A percentile compares a stretch with the other conserved stretches of the same genome.
phyloP scores from a whole-genome alignment of 2,113 vertebrate genomes.

The Puffinus mauretanicus region DNA sequence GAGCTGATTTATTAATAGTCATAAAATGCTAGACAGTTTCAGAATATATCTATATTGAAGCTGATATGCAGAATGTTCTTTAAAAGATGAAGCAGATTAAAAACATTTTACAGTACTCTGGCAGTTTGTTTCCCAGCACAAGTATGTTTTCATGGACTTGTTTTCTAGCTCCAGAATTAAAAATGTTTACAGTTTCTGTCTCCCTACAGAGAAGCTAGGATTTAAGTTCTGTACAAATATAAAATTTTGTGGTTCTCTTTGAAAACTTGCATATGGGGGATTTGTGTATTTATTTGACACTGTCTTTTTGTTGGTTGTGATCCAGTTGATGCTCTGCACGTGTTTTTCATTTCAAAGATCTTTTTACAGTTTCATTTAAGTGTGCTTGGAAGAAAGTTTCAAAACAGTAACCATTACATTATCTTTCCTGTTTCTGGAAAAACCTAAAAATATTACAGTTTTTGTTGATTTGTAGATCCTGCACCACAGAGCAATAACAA shows the following conservation, averaged over 20 bases:
- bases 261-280: background rate
- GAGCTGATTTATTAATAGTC: background rate
- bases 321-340: background rate
- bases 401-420: background rate
- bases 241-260: background rate
- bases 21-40: background rate
- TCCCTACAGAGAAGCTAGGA: background rate
- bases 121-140: background rate
- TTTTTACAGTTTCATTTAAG: background rate
- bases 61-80: background rate
- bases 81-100: background rate
- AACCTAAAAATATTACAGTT: background rate
- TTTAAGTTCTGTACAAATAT: background rate
- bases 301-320: background rate
- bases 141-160: background rate
- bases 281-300: background rate
- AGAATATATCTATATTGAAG: background rate
- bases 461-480: background rate
- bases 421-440: background rate
- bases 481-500: background rate
- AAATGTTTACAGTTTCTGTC: background rate
- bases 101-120: background rate
- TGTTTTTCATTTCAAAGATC: background rate
- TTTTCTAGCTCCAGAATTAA: background rate
- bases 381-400: background rate